Evolutionary conservation across 2,888 invertebrate species (phyloP).

Genomic region (Brenthis hecate): DNA sequence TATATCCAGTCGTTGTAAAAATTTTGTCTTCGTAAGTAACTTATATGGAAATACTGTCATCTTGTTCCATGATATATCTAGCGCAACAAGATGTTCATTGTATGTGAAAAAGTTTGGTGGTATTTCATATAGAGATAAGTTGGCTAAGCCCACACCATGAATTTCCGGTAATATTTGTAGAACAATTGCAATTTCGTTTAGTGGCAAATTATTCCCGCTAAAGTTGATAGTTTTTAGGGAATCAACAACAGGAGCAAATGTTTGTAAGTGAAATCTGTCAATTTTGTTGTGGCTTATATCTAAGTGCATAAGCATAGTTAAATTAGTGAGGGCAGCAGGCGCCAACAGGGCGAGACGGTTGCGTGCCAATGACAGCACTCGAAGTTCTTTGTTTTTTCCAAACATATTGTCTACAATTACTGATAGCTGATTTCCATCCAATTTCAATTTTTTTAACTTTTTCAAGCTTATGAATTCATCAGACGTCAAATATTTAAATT

Average conservation of each 20-base stretch:
- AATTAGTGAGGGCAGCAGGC: slow-evolving; percentile 87
- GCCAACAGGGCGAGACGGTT: slow-evolving; percentile 89
- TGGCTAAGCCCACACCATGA: slow-evolving; percentile 81
- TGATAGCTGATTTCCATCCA: slow-evolving; percentile 90
- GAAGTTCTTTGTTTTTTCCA: slow-evolving; percentile 79
- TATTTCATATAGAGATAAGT: slow-evolving; percentile 80
- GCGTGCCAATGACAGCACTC: slow-evolving; percentile 83
- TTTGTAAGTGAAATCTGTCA: slow-evolving; percentile 84
- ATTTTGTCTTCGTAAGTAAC: slow-evolving; percentile 80
- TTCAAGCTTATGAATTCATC: slow-evolving; percentile 88
- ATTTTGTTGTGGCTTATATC: slow-evolving; percentile 91
- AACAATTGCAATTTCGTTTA: slow-evolving; percentile 81
- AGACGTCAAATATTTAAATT: slow-evolving; percentile 87
- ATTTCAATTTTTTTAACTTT: slow-evolving; percentile 83
- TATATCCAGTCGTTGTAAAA: slow-evolving; percentile 85
- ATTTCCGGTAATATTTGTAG: slow-evolving; percentile 83
- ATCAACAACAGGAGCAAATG: slow-evolving; percentile 83
- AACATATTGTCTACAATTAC: slow-evolving; percentile 89
- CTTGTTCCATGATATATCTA: slow-evolving; percentile 89
- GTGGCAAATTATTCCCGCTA: slow-evolving; percentile 85
- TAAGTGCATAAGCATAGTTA: slow-evolving; percentile 85
- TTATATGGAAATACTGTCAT: slow-evolving; percentile 82
- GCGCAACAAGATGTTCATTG: slow-evolving; percentile 82
- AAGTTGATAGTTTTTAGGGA: slow-evolving; percentile 85
- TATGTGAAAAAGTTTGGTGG: slow-evolving; percentile 83